Conservation (phyloP, 2,797 vertebrate genomes). For the Amphiprion clarkii region DNA sequence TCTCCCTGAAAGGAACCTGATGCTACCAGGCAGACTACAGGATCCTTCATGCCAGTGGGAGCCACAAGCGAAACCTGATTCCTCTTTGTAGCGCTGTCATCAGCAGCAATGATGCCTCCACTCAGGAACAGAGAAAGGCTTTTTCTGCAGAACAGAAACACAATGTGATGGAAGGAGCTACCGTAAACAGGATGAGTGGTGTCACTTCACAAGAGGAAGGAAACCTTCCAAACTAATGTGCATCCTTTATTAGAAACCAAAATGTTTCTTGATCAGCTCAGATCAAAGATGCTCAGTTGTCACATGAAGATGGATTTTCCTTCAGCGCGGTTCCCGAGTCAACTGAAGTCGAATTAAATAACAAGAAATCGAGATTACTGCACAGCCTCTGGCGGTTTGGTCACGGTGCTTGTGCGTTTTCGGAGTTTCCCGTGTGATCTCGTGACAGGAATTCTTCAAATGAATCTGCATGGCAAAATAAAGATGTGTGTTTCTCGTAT, state of each 20-base stretch:
- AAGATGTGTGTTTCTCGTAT: neutral
- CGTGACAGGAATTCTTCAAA: neutral
- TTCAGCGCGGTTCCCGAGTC: neutral
- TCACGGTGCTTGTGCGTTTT: neutral
- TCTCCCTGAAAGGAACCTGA: constrained; percentile 63
- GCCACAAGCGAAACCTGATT: constrained; percentile 66
- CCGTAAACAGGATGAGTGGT: constrained; percentile 44
- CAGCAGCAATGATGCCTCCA: constrained; percentile 56
- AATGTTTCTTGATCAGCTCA: constrained; percentile 17
- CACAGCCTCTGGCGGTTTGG: neutral
- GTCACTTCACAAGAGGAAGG: constrained; percentile 42
- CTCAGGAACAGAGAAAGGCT: constrained; percentile 59
- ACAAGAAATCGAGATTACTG: constrained; percentile 2
- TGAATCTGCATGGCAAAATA: neutral
- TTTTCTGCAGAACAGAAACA: constrained; percentile 57
- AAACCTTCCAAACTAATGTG: constrained; percentile 27
- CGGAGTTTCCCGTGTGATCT: neutral
- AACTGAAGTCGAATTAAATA: neutral
- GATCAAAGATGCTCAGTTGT: neutral
- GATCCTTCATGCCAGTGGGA: constrained; percentile 48
- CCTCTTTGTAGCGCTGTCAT: constrained; percentile 74
- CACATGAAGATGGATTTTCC: constrained; percentile 7
- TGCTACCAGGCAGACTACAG: constrained; percentile 48
- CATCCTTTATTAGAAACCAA: constrained; percentile 22
- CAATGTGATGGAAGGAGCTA: constrained; percentile 20